Evolutionary conservation across 2,797 vertebrate genomes (phyloP).

Genomic region (Chiloscyllium punctatum): DNA sequence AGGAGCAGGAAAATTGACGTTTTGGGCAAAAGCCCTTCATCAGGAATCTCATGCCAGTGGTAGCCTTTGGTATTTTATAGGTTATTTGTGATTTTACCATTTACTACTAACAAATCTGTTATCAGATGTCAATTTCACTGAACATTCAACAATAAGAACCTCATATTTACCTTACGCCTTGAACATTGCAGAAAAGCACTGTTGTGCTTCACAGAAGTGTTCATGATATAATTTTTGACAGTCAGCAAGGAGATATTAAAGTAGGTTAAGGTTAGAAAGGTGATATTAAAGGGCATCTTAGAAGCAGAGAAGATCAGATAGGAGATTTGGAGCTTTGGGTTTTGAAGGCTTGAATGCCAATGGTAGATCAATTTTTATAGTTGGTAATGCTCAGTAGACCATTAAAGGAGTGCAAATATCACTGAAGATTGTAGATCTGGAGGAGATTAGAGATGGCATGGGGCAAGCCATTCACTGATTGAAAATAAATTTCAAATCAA

Average conservation of each 20-base stretch:
- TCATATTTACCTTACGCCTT: not conserved
- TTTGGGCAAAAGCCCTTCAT: no score
- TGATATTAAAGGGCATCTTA: not conserved
- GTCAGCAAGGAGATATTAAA: not conserved
- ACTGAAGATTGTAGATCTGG: not conserved
- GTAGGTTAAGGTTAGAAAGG: not conserved
- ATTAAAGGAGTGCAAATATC: not conserved
- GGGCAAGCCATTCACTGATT: not conserved
- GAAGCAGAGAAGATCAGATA: not conserved
- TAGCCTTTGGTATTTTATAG: not conserved
- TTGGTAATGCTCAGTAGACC: not conserved
- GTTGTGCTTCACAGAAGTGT: not conserved
- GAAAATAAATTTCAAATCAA: not conserved
- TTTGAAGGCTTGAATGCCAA: not conserved
- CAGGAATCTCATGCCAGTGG: not conserved
- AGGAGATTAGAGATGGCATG: not conserved
- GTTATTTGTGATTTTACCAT: not conserved
- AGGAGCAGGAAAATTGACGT: no score
- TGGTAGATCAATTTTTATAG: not conserved
- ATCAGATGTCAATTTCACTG: not conserved
- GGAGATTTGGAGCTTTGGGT: not conserved
- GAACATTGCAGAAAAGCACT: not conserved
- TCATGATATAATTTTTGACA: not conserved
- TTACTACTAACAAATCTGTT: not conserved
- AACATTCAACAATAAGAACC: not conserved